Evolutionary conservation across 1,140 invertebrate genomes (phyloP).

Genomic region (Rhyacophila brunnea): DNA sequence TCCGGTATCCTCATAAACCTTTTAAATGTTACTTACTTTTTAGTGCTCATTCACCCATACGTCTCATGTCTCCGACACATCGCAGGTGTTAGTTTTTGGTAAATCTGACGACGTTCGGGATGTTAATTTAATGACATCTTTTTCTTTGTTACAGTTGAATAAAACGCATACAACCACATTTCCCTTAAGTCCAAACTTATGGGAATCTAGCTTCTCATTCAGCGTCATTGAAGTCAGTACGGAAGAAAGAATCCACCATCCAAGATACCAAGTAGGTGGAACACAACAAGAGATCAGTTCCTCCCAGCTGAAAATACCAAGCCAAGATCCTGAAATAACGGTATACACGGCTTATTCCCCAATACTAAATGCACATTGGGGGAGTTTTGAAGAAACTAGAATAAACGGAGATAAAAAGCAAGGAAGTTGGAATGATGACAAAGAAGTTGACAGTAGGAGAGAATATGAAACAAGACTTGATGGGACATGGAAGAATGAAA

Average conservation of each 20-base stretch:
- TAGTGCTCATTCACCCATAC: too few relatives aligned
- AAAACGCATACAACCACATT: slow-evolving; percentile 26
- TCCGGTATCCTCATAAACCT: too few relatives aligned
- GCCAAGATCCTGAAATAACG: slow-evolving; percentile 26
- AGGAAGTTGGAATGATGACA: neutral
- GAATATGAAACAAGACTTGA: slow-evolving; percentile 1
- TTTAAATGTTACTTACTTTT: too few relatives aligned
- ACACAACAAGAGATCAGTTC: slow-evolving; percentile 32
- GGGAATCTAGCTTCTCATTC: slow-evolving; percentile 28
- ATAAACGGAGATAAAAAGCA: too few relatives aligned
- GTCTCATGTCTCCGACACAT: too few relatives aligned
- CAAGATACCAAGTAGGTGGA: slow-evolving; percentile 31
- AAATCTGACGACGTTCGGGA: too few relatives aligned
- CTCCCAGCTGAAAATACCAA: slow-evolving; percentile 28
- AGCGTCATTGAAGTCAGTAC: slow-evolving; percentile 28
- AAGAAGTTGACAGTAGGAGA: slow-evolving; percentile 2
- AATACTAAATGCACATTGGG: neutral
- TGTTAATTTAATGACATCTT: too few relatives aligned
- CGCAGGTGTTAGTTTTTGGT: too few relatives aligned
- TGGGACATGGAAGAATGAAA: neutral
- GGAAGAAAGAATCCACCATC: slow-evolving; percentile 27
- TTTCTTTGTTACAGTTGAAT: slow-evolving; percentile 16
- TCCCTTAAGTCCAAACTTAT: slow-evolving; percentile 24
- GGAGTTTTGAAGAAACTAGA: neutral
- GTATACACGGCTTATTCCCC: slow-evolving; percentile 29